Evolutionary conservation across 1,140 invertebrate species (phyloP).

Genomic region (Drosophila suzukii): DNA sequence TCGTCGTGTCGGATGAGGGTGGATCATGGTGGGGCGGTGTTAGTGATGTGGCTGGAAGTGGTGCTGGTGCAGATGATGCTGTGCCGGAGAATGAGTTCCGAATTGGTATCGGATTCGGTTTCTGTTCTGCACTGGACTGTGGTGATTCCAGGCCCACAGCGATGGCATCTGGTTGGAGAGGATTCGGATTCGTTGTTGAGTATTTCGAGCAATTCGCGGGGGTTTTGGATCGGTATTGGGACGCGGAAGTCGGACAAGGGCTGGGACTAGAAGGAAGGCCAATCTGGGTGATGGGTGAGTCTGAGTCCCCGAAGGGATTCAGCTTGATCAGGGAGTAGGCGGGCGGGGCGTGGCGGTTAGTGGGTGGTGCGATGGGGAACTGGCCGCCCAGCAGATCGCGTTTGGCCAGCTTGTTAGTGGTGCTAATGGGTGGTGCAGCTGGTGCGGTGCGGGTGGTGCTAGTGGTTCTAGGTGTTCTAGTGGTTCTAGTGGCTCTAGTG

Average conservation of each 20-base stretch:
- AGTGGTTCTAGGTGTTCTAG: constrained; percentile 1
- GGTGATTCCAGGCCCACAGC: constrained; percentile 64
- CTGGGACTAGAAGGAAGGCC: constrained; percentile 11
- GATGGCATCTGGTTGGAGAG: constrained; percentile 83
- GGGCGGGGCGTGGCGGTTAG: constrained; percentile 50
- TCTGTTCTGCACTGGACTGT: constrained; percentile 28
- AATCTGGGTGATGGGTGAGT: constrained; percentile 21
- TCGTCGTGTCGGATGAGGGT: constrained; percentile 50
- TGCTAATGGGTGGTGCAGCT: constrained; percentile 31
- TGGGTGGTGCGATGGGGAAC: constrained; percentile 55
- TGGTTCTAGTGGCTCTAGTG: constrained; percentile 14
- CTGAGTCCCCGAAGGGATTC: constrained; percentile 41
- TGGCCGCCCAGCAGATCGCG: constrained; percentile 27
- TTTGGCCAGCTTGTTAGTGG: constrained; percentile 43
- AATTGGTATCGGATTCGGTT: constrained; percentile 22
- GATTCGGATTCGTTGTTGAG: constrained; percentile 69
- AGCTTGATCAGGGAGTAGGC: constrained; percentile 59
- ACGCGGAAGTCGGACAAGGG: neutral
- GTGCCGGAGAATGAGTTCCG: constrained; percentile 40
- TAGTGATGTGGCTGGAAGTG: constrained; percentile 70
- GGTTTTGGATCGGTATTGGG: neutral
- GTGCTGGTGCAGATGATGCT: constrained; percentile 57
- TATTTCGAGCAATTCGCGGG: constrained; percentile 55
- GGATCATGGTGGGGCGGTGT: constrained; percentile 67
- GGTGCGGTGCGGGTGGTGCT: constrained; percentile 44